These are phyloP conservation scores for Alcedo atthis DNA, from an alignment of 2,797 vertebrate species.

Conservation along the genomic window DNA sequence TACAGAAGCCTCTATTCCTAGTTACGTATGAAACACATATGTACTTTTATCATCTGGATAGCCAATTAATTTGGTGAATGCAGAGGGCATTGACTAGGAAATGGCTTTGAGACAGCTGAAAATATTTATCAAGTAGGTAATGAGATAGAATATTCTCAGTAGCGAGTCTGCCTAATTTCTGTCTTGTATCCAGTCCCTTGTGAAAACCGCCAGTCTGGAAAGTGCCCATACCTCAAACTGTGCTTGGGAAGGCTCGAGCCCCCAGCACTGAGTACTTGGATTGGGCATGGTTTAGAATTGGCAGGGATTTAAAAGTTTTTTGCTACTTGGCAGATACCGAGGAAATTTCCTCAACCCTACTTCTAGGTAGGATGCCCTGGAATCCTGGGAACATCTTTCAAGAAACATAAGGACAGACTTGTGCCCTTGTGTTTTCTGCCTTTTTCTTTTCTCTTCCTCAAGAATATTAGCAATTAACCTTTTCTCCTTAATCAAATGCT, in stretches of 20 bases:
- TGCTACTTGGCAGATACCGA: conserved; percentile 9
- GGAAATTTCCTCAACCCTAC: not conserved
- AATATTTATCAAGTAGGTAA: not conserved
- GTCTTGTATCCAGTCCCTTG: not conserved
- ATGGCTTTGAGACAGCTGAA: not conserved
- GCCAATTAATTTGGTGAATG: not conserved
- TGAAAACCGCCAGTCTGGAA: conserved; percentile 16
- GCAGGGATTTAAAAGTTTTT: conserved; percentile 15
- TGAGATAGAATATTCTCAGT: conserved; percentile 4
- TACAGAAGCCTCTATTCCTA: not conserved
- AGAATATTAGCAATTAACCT: not conserved
- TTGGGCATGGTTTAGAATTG: not conserved
- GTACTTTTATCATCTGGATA: not conserved
- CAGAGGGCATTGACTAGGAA: not conserved
- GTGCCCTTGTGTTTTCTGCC: not conserved
- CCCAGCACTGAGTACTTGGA: not conserved
- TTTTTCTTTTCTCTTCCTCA: not conserved
- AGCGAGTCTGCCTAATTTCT: not conserved
- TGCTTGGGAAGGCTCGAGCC: not conserved
- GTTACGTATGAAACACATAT: not conserved
- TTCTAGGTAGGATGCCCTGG: not conserved
- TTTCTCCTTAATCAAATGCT: not conserved
- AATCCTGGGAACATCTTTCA: not conserved
- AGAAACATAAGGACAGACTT: not conserved
- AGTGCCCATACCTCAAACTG: not conserved